phyloP scores from a whole-genome alignment of 2,113 vertebrate genomes.

The Mirounga angustirostris region DNA sequence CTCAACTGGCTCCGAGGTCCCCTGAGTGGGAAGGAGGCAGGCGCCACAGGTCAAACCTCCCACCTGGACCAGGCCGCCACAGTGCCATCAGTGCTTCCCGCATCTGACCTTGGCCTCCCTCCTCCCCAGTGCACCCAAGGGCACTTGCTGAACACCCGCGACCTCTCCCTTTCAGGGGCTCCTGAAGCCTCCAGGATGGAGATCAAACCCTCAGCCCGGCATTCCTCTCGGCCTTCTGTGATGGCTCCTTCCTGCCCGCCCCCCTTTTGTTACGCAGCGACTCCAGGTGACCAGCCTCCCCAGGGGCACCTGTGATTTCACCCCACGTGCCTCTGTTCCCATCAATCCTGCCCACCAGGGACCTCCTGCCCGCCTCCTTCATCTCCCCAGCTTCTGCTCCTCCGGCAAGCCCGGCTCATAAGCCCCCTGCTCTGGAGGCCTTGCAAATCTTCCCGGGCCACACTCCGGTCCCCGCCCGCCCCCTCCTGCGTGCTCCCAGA shows the following conservation, averaged over 20 bases:
- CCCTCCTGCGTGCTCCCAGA: background rate
- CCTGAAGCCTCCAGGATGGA: background rate
- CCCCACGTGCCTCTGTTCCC: accelerated
- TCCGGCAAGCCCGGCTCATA: background rate
- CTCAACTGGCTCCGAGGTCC: background rate
- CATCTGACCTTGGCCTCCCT: background rate
- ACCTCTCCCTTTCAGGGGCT: background rate
- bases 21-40: background rate
- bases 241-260: background rate
- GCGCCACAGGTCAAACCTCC: background rate
- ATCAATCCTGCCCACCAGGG: background rate
- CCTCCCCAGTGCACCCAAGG: background rate
- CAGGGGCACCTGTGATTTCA: accelerated
- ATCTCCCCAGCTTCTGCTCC: background rate
- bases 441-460: background rate
- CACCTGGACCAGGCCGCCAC: background rate
- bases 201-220: background rate
- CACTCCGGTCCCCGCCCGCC: too few species aligned
- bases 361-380: background rate
- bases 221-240: background rate
- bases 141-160: background rate
- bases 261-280: too few species aligned
- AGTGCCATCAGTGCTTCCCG: background rate
- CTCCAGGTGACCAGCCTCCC: background rate
- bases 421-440: background rate